Conservation (phyloP, 2,113 vertebrate genomes). For the Myocastor coypus region DNA sequence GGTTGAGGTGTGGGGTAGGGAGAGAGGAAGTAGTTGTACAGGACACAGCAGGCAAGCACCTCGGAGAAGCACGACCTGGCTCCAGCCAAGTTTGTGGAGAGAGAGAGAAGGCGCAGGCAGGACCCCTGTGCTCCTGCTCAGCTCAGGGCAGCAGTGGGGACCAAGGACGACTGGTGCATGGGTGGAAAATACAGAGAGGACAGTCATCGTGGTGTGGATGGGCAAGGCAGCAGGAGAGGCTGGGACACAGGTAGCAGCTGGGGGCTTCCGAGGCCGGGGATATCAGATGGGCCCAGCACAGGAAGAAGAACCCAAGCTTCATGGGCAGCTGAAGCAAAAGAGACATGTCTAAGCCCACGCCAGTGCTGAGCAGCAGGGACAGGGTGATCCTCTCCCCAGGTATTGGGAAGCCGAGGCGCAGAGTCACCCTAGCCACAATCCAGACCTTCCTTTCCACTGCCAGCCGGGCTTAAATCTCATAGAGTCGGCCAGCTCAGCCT, state of each 20-base stretch:
- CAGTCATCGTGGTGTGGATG: neutral
- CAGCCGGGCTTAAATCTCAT: neutral
- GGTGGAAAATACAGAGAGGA: rapidly evolving
- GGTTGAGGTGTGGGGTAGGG: too few species aligned
- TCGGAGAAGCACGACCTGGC: neutral
- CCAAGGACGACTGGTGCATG: too few species aligned
- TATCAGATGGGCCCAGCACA: neutral
- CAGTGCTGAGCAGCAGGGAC: neutral
- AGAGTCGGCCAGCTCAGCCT: neutral
- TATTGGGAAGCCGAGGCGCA: neutral
- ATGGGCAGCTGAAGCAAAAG: neutral
- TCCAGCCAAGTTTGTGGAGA: neutral
- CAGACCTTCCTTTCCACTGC: neutral
- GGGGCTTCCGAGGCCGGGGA: neutral
- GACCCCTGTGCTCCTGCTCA: neutral
- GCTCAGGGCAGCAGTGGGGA: neutral
- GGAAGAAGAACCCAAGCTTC: neutral
- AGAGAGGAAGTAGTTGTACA: neutral
- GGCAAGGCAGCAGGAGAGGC: neutral
- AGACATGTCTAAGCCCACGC: neutral
- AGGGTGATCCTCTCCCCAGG: rapidly evolving
- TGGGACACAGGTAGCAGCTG: neutral
- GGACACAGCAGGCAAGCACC: neutral
- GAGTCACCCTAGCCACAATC: neutral
- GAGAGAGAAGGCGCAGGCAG: neutral